A percentile compares a stretch with the other conserved stretches of the same genome.
These are phyloP conservation scores for Cynopterus sphinx DNA, from an alignment of 2,797 vertebrate genomes.

Conservation along the genomic window DNA sequence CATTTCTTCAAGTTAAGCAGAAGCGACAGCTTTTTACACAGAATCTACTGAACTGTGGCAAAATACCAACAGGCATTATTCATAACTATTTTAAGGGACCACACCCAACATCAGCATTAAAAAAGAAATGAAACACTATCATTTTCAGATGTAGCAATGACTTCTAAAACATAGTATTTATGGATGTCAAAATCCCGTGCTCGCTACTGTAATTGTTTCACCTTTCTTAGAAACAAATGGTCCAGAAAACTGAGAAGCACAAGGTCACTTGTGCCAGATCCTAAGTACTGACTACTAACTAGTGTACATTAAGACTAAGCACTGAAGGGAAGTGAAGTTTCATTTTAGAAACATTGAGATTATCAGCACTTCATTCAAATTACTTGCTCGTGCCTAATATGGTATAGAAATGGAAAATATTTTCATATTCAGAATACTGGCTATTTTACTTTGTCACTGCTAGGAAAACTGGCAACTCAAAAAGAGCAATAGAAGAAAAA, in stretches of 20 bases:
- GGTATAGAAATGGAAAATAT: constrained; percentile 53
- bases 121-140: constrained; percentile 81
- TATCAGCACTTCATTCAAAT: constrained; percentile 70
- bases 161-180: constrained; percentile 75
- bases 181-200: constrained; percentile 63
- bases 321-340: constrained; percentile 68
- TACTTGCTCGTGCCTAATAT: constrained; percentile 59
- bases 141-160: constrained; percentile 79
- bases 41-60: constrained; percentile 84
- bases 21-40: constrained; percentile 81
- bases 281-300: constrained; percentile 68
- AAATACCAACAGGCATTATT: constrained; percentile 87
- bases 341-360: constrained; percentile 72
- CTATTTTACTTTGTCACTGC: not conserved
- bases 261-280: constrained; percentile 33
- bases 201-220: constrained; percentile 58
- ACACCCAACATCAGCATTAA: constrained; percentile 84
- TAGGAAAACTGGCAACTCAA: not conserved
- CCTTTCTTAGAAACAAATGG: constrained; percentile 52
- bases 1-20: constrained; percentile 72
- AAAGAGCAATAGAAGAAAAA: constrained; percentile 20
- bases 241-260: constrained; percentile 40
- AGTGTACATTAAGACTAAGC: constrained; percentile 71
- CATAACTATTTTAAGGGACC: constrained; percentile 86
- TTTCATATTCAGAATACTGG: constrained; percentile 55